phyloP scores from a whole-genome alignment of 2,797 vertebrate species.

The Acropternis orthonyx region DNA sequence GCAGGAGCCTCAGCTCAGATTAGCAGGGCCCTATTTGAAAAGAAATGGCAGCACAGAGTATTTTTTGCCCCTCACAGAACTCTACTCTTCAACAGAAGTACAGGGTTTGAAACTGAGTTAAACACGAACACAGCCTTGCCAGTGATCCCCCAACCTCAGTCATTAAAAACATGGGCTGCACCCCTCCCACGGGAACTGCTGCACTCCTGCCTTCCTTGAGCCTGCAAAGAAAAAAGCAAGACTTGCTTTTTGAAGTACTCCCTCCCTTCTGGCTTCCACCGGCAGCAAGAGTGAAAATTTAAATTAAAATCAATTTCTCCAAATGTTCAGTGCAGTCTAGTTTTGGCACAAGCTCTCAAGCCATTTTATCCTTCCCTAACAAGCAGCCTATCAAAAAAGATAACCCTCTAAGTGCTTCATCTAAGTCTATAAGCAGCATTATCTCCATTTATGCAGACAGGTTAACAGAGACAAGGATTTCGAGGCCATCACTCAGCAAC shows the following conservation, averaged over 20 bases:
- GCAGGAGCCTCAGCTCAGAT: background rate
- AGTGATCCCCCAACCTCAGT: background rate
- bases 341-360: slow-evolving; percentile 58
- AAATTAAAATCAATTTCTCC: slow-evolving; percentile 63
- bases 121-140: background rate
- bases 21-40: background rate
- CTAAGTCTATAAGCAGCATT: slow-evolving; percentile 15
- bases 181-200: background rate
- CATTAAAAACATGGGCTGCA: background rate
- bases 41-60: background rate
- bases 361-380: slow-evolving; percentile 57
- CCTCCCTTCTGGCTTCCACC: slow-evolving; percentile 59
- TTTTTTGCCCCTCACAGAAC: background rate
- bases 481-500: slow-evolving; percentile 17
- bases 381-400: slow-evolving; percentile 63
- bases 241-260: slow-evolving; percentile 33
- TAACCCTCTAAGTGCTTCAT: slow-evolving; percentile 57
- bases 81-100: background rate
- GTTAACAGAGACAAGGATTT: slow-evolving; percentile 47
- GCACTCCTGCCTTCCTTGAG: background rate
- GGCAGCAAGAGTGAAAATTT: slow-evolving; percentile 49
- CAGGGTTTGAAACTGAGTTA: background rate
- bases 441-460: slow-evolving; percentile 46
- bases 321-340: slow-evolving; percentile 58
- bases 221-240: background rate